Evolutionary conservation across 2,888 invertebrate species (phyloP).

Genomic region (Drosophila paranaensis): DNA sequence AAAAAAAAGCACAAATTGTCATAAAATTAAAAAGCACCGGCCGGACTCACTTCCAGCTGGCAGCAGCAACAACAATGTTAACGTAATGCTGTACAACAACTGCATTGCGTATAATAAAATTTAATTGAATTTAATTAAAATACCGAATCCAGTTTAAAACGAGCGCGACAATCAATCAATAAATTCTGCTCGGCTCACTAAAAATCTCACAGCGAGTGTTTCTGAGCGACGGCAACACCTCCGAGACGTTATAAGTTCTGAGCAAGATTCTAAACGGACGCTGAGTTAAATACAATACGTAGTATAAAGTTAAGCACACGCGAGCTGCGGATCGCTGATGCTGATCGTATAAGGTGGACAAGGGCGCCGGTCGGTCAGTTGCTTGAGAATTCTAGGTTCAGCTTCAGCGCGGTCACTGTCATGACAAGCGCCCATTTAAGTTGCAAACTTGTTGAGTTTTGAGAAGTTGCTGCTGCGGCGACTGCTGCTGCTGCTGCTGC

Average conservation of each 20-base stretch:
- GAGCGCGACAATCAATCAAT: conserved; percentile 43
- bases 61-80: conserved; percentile 12
- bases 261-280: conserved; percentile 72
- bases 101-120: conserved; percentile 30
- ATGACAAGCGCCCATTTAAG: conserved; percentile 52
- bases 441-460: conserved; percentile 56
- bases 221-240: conserved; percentile 53
- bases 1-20: not conserved
- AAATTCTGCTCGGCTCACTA: conserved; percentile 39
- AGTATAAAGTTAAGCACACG: conserved; percentile 34
- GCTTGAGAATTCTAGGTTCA: not conserved
- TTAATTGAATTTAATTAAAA: conserved; percentile 16
- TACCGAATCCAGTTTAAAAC: conserved; percentile 16
- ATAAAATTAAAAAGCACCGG: conserved; percentile 3
- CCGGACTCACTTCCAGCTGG: conserved; percentile 46
- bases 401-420: conserved; percentile 45
- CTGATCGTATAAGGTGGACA: conserved; percentile 15
- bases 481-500: not conserved
- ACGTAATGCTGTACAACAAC: conserved; percentile 19
- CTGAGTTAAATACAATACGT: conserved; percentile 72
- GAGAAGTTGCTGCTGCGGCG: conserved; percentile 12
- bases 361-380: conserved; percentile 20
- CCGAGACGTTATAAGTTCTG: conserved; percentile 74
- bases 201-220: conserved; percentile 35
- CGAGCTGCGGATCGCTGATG: conserved; percentile 28